Percentiles rank a stretch among this genome's conserved stretches.
phyloP scores from a whole-genome alignment of 1,140 invertebrate genomes.

The Neotoxoptera formosana region DNA sequence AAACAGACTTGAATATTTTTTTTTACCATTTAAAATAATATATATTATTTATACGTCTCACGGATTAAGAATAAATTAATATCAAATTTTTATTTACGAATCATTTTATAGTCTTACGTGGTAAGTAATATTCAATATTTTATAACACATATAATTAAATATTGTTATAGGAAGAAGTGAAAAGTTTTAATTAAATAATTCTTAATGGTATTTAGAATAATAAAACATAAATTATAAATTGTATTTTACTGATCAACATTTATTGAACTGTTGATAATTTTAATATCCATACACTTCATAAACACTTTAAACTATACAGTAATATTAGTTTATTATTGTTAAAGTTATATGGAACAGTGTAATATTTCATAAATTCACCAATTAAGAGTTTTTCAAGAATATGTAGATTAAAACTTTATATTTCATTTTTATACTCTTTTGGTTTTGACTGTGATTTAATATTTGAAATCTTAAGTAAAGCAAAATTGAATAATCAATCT shows the following conservation, averaged over 20 bases:
- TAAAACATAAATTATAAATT: not conserved
- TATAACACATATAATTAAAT: no score
- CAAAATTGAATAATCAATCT: not conserved
- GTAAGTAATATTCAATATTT: not conserved
- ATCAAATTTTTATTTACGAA: not conserved
- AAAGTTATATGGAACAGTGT: not conserved
- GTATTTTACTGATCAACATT: not conserved
- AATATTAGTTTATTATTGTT: not conserved
- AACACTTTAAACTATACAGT: not conserved
- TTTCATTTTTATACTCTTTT: not conserved
- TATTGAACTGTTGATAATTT: not conserved
- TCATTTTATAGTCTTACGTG: not conserved
- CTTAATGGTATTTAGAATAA: not conserved
- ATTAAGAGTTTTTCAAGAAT: not conserved
- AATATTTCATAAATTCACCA: not conserved
- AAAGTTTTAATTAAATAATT: not conserved
- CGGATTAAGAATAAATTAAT: conserved; percentile 3
- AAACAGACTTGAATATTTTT: not conserved
- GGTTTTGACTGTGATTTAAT: not conserved
- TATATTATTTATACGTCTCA: not conserved
- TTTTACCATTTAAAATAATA: not conserved
- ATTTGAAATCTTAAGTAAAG: not conserved
- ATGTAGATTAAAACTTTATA: not conserved
- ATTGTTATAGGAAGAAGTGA: no score
- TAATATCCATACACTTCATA: not conserved